Percentiles rank a stretch among this genome's conserved stretches.
Evolutionary conservation across 2,797 vertebrate species (phyloP).

Genomic region (Passerculus sandwichensis): DNA sequence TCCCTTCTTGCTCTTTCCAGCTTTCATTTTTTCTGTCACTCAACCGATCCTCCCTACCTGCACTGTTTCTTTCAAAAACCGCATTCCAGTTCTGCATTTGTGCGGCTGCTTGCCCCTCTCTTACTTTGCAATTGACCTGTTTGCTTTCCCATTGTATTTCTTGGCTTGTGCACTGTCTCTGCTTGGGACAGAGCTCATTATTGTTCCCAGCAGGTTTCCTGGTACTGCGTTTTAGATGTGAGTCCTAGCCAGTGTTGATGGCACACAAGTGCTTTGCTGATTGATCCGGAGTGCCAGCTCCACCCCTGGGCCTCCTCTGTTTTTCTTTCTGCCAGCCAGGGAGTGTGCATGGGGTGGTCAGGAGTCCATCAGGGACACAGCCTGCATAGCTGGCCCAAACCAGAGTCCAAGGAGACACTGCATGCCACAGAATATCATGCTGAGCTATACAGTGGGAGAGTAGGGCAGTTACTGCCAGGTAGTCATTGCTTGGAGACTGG

Average conservation of each 20-base stretch:
- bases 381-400: neutral
- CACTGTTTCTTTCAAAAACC: neutral
- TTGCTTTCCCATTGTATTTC: rapidly evolving
- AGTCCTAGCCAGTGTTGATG: no score
- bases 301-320: rapidly evolving
- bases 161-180: no score
- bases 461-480: neutral
- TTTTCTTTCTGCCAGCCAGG: neutral
- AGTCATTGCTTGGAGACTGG: neutral
- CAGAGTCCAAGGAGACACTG: no score
- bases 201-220: neutral
- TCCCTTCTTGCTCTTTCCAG: no score
- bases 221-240: neutral
- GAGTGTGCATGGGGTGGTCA: neutral
- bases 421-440: rapidly evolving
- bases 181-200: no score
- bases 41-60: rapidly evolving
- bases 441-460: no score
- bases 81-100: rapidly evolving
- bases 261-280: neutral
- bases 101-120: rapidly evolving
- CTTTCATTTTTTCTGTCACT: neutral
- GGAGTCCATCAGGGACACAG: neutral
- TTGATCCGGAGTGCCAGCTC: neutral
- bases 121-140: rapidly evolving